A percentile compares a stretch with the other conserved stretches of the same genome.
phyloP scores from a whole-genome alignment of 2,888 invertebrate genomes.

The Chaitophorus viminalis region DNA sequence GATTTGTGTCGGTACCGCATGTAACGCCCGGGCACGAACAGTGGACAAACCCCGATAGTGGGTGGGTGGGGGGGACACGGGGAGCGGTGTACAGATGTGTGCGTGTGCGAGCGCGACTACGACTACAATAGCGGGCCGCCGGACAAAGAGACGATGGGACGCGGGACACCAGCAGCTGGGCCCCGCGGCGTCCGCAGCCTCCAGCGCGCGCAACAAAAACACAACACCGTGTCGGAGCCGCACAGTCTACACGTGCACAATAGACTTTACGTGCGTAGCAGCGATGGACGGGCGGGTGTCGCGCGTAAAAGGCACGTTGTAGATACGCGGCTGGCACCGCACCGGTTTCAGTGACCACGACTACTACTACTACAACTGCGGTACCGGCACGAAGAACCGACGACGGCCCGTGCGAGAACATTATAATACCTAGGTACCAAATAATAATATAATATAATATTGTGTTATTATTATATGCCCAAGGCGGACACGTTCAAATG shows the following conservation, averaged over 20 bases:
- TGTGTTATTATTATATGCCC: too few species aligned
- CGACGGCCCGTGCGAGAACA: too few species aligned
- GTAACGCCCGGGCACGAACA: background rate
- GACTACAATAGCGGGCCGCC: background rate
- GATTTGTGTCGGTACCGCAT: background rate
- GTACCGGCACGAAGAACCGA: too few species aligned
- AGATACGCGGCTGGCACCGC: too few species aligned
- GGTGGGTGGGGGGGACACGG: background rate
- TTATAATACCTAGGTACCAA: too few species aligned
- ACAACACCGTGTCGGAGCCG: conserved; percentile 22
- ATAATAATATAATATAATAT: too few species aligned
- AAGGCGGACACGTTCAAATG: too few species aligned
- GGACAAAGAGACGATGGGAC: conserved; percentile 49
- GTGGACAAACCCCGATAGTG: background rate
- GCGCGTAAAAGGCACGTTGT: too few species aligned
- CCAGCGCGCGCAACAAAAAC: background rate
- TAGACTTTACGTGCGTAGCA: background rate
- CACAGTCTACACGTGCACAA: conserved; percentile 53
- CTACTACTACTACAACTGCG: too few species aligned
- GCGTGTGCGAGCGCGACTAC: background rate
- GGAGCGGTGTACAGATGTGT: background rate
- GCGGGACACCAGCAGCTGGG: conserved; percentile 44
- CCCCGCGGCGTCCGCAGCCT: conserved; percentile 27
- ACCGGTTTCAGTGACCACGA: too few species aligned
- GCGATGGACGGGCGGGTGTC: too few species aligned